phyloP scores from a whole-genome alignment of 1,140 invertebrate genomes.

The Phymastichus coffea region DNA sequence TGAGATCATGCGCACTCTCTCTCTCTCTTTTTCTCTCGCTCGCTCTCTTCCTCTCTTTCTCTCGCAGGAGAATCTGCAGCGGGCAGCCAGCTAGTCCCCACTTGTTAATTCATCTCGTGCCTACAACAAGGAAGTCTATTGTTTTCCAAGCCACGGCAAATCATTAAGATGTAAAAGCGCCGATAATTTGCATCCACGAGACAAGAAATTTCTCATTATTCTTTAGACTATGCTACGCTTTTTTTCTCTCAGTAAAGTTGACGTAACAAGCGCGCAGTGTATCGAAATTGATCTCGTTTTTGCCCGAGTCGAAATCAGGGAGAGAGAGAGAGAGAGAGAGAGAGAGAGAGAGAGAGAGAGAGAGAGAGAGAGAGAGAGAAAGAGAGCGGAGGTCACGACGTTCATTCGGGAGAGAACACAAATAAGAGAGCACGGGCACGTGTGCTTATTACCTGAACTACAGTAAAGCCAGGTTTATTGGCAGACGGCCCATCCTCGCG shows the following conservation, averaged over 20 bases:
- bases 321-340: neutral
- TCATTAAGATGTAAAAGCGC: constrained; percentile 21
- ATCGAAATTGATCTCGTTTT: constrained; percentile 15
- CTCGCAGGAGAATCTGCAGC: too few relatives aligned
- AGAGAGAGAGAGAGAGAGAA: too few relatives aligned
- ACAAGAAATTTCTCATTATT: constrained; percentile 24
- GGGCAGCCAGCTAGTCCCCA: too few relatives aligned
- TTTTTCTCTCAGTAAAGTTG: too few relatives aligned
- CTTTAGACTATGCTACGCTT: neutral
- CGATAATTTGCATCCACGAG: constrained; percentile 18
- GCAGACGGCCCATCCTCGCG: neutral
- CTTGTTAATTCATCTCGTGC: too few relatives aligned
- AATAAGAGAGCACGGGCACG: neutral
- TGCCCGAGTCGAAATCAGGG: neutral
- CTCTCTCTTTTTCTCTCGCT: too few relatives aligned
- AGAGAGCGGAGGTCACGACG: too few relatives aligned
- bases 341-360: neutral
- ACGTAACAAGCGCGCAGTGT: neutral
- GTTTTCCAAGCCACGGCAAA: too few relatives aligned
- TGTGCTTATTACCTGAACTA: constrained; percentile 9
- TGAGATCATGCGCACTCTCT: too few relatives aligned
- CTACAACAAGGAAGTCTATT: too few relatives aligned
- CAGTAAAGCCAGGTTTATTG: constrained; percentile 9
- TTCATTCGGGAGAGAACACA: neutral
- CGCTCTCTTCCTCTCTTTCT: too few relatives aligned